These are phyloP conservation scores for Hydraecia micacea DNA, from an alignment of 2,888 invertebrate species.

Conservation along the genomic window DNA sequence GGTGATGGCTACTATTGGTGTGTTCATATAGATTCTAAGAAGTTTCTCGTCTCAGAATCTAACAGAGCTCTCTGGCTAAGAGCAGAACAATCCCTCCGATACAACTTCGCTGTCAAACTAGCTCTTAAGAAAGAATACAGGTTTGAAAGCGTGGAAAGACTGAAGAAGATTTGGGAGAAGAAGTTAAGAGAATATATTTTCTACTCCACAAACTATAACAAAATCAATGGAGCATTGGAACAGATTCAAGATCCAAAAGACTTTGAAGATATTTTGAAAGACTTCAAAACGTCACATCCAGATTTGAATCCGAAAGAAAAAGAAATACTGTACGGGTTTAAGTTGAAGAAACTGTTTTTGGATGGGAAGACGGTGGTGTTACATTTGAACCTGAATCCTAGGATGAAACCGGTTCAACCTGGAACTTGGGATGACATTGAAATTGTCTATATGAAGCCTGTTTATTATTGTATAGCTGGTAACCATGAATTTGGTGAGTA, in stretches of 20 bases:
- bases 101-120: slow-evolving; percentile 80
- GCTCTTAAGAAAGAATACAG: slow-evolving; percentile 66
- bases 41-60: slow-evolving; percentile 76
- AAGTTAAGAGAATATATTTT: slow-evolving; percentile 81
- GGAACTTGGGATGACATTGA: slow-evolving; percentile 78
- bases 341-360: slow-evolving; percentile 79
- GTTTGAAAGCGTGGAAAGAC: slow-evolving; percentile 60
- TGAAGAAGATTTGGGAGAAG: slow-evolving; percentile 72
- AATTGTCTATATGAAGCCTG: slow-evolving; percentile 78
- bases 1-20: slow-evolving; percentile 88
- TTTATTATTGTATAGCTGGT: slow-evolving; percentile 76
- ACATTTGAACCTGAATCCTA: slow-evolving; percentile 77
- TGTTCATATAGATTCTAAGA: slow-evolving; percentile 75
- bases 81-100: slow-evolving; percentile 73
- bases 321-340: slow-evolving; percentile 70
- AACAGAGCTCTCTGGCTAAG: slow-evolving; percentile 79
- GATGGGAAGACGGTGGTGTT: slow-evolving; percentile 77
- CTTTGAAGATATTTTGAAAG: slow-evolving; percentile 68
- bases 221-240: slow-evolving; percentile 66
- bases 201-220: slow-evolving; percentile 77
- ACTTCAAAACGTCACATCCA: slow-evolving; percentile 68
- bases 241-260: slow-evolving; percentile 50
- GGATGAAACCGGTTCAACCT: slow-evolving; percentile 74
- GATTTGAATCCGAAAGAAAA: slow-evolving; percentile 69
- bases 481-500: slow-evolving; percentile 77